Evolutionary conservation across 2,113 vertebrate species (phyloP).

Genomic region (Corythaixoides concolor): DNA sequence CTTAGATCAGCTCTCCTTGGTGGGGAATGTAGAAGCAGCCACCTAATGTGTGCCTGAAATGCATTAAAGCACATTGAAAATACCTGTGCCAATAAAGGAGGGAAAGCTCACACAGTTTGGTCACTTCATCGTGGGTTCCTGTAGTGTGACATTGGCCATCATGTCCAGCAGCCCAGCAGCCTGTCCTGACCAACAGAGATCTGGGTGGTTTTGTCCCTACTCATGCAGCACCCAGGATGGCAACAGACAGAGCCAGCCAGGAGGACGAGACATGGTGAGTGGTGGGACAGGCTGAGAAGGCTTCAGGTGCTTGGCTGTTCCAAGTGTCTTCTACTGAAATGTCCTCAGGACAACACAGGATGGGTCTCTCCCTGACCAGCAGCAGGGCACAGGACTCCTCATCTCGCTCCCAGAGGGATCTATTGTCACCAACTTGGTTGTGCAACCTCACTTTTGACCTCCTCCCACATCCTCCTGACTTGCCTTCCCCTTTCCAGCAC

Average conservation of each 20-base stretch:
- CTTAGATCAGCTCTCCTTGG: neutral
- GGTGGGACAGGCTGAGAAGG: neutral
- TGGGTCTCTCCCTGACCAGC: neutral
- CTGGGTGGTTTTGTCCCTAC: neutral
- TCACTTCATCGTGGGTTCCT: neutral
- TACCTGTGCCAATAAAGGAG: neutral
- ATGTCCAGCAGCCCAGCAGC: neutral
- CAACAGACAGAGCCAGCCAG: neutral
- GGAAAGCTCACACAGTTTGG: rapidly evolving
- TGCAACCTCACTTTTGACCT: neutral
- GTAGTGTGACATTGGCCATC: neutral
- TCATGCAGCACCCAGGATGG: neutral
- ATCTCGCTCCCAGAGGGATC: neutral
- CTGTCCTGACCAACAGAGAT: neutral
- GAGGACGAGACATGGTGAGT: neutral
- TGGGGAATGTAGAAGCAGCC: neutral
- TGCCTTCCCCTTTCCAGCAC: neutral
- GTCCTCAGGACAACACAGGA: neutral
- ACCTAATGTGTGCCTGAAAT: neutral
- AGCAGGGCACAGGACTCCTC: neutral
- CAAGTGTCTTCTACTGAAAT: neutral
- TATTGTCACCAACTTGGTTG: neutral
- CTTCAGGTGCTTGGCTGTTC: neutral
- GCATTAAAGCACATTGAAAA: neutral
- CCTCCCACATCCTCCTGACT: neutral